Evolutionary conservation across 2,797 vertebrate genomes (phyloP).

Genomic region (Odontamblyopus rebecca): DNA sequence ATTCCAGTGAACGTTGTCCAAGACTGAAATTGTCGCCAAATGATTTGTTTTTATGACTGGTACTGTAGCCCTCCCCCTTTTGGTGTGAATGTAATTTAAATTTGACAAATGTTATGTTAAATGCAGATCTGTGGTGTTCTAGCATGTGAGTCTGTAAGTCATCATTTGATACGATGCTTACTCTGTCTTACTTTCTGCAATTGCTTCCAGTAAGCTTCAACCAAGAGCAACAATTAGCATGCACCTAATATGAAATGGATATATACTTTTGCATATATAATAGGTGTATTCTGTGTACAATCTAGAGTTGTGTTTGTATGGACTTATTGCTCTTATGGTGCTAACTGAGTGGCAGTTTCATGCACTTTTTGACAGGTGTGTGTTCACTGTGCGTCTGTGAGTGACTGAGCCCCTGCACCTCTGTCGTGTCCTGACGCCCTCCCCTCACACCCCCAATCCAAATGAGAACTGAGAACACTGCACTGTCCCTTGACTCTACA

Average conservation of each 20-base stretch:
- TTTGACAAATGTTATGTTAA: constrained; percentile 62
- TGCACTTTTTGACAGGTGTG: constrained; percentile 76
- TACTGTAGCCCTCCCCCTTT: constrained; percentile 45
- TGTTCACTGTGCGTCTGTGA: constrained; percentile 26
- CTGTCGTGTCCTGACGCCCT: neutral
- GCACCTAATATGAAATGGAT: constrained; percentile 65
- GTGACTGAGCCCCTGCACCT: constrained; percentile 22
- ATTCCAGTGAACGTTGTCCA: constrained; percentile 61
- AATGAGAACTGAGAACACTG: constrained; percentile 53
- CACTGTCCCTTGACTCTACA: constrained; percentile 72
- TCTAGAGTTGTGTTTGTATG: constrained; percentile 64
- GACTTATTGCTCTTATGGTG: constrained; percentile 78
- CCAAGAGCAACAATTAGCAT: constrained; percentile 73
- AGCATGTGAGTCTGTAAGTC: constrained; percentile 50
- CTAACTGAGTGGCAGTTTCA: constrained; percentile 73
- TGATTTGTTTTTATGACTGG: constrained; percentile 43
- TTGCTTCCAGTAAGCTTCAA: constrained; percentile 76
- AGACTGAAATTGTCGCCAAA: constrained; percentile 50
- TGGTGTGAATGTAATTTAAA: constrained; percentile 78
- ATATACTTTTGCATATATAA: constrained; percentile 59
- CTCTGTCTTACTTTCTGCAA: constrained; percentile 66
- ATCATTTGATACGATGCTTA: constrained; percentile 55
- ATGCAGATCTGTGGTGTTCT: constrained; percentile 42
- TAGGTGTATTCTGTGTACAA: constrained; percentile 67
- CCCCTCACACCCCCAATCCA: constrained; percentile 35